Evolutionary conservation across 2,797 vertebrate species (phyloP).

Genomic region (Pseudochromis fuscus): DNA sequence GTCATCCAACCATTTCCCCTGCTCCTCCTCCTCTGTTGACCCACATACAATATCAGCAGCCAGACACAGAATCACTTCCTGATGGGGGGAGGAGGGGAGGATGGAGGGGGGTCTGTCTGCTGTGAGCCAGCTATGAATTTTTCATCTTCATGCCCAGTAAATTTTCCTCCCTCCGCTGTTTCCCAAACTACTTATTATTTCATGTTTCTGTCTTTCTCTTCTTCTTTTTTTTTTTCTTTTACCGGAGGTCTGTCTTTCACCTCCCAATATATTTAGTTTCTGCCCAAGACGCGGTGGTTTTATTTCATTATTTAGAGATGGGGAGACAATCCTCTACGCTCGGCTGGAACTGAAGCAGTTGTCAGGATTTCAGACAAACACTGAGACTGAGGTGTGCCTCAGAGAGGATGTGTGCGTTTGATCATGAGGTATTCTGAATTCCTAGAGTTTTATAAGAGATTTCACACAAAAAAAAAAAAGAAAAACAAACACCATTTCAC

Average conservation of each 20-base stretch:
- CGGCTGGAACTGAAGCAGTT: conserved; percentile 52
- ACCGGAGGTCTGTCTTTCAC: conserved; percentile 25
- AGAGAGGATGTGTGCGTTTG: background rate
- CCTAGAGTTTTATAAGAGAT: conserved; percentile 39
- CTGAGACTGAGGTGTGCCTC: conserved; percentile 18
- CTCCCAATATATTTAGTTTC: conserved; percentile 35
- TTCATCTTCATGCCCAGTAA: conserved; percentile 78
- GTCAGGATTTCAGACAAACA: conserved; percentile 56
- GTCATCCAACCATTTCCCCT: conserved; percentile 29
- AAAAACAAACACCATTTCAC: conserved; percentile 8
- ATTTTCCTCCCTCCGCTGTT: conserved; percentile 49
- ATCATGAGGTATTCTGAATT: conserved; percentile 36
- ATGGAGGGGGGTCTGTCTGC: conserved; percentile 80
- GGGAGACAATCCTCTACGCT: conserved; percentile 60
- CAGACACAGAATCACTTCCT: conserved; percentile 70
- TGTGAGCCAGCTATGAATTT: conserved; percentile 78
- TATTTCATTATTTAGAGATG: conserved; percentile 77
- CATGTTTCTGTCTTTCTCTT: conserved; percentile 59
- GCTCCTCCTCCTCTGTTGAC: conserved; percentile 67
- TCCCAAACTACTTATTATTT: conserved; percentile 79
- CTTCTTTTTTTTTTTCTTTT: conserved; percentile 16
- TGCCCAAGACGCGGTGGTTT: conserved; percentile 30
- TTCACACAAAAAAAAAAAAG: conserved; percentile 5
- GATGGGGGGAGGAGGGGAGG: no score
- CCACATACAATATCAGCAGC: conserved; percentile 76